Conservation (phyloP, 2,888 invertebrate species). For the Drosophila cracens region DNA sequence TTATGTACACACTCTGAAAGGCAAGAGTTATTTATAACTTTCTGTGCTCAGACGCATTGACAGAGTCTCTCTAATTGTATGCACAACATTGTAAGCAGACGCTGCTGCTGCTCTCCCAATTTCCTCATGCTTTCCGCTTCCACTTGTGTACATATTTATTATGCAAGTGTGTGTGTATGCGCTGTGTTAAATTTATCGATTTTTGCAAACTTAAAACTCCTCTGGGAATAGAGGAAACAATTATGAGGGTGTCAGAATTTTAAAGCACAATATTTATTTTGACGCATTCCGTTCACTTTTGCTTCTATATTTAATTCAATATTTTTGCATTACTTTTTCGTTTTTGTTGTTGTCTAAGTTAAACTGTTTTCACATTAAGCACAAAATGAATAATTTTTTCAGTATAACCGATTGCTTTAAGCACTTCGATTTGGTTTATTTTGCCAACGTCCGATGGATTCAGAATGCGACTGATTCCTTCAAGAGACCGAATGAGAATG, state of each 20-base stretch:
- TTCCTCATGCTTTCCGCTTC: slow-evolving; percentile 31
- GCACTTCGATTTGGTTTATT: slow-evolving; percentile 55
- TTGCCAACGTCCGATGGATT: slow-evolving; percentile 53
- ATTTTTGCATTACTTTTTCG: slow-evolving; percentile 37
- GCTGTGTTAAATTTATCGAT: slow-evolving; percentile 68
- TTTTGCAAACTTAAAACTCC: slow-evolving; percentile 68
- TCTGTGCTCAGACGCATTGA: neutral
- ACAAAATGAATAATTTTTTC: slow-evolving; percentile 45
- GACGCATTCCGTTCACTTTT: slow-evolving; percentile 33
- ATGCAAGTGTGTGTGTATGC: slow-evolving; percentile 38
- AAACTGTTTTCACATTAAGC: slow-evolving; percentile 43
- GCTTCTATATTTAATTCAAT: slow-evolving; percentile 13
- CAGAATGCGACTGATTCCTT: slow-evolving; percentile 80
- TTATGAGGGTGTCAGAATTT: slow-evolving; percentile 33
- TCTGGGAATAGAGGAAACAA: slow-evolving; percentile 32
- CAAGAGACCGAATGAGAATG: slow-evolving; percentile 84
- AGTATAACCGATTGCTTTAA: slow-evolving; percentile 58
- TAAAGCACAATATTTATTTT: slow-evolving; percentile 15
- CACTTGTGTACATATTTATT: slow-evolving; percentile 21
- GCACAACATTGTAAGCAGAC: slow-evolving; percentile 50
- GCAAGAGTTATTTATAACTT: slow-evolving; percentile 30
- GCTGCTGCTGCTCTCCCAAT: slow-evolving; percentile 37
- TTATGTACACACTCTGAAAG: slow-evolving; percentile 15
- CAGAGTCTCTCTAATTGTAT: slow-evolving; percentile 54
- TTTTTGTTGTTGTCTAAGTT: slow-evolving; percentile 35